Percentiles rank a stretch among this genome's conserved stretches.
These are phyloP conservation scores for Penelope pileata DNA, from an alignment of 2,113 vertebrate species.

Conservation along the genomic window DNA sequence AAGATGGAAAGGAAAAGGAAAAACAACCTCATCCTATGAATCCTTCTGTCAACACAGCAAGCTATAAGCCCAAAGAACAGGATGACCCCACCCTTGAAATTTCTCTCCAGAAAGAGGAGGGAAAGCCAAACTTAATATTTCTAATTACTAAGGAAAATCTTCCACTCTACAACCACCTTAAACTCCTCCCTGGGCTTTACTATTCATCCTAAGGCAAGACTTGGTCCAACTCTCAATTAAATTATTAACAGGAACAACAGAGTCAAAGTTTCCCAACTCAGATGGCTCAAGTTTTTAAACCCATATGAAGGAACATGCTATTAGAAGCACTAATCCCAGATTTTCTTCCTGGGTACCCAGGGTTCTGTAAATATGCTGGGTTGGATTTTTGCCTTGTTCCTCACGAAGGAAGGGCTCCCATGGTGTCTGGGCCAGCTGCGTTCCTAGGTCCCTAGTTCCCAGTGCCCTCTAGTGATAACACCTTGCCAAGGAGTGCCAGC, in stretches of 20 bases:
- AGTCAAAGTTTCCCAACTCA: background rate
- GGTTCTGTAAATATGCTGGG: background rate
- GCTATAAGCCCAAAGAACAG: conserved; percentile 10
- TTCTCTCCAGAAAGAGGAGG: conserved; percentile 5
- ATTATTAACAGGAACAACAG: background rate
- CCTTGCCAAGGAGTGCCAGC: background rate
- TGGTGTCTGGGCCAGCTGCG: background rate
- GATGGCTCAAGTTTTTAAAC: background rate
- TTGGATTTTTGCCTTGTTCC: background rate
- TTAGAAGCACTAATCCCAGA: background rate
- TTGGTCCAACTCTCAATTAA: background rate
- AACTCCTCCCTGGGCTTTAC: conserved; percentile 9
- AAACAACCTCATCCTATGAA: background rate
- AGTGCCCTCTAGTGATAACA: background rate
- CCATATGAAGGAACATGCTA: background rate
- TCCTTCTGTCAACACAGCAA: conserved; percentile 1
- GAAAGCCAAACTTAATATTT: conserved; percentile 50
- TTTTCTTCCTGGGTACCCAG: background rate
- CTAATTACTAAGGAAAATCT: conserved; percentile 15
- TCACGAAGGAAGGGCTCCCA: background rate
- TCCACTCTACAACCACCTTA: background rate
- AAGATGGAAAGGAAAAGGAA: background rate
- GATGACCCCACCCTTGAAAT: conserved; percentile 26
- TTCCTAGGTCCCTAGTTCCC: background rate
- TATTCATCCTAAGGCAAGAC: background rate